These are phyloP conservation scores for Crepidodera aurea DNA, from an alignment of 2,888 invertebrate genomes.

Conservation along the genomic window DNA sequence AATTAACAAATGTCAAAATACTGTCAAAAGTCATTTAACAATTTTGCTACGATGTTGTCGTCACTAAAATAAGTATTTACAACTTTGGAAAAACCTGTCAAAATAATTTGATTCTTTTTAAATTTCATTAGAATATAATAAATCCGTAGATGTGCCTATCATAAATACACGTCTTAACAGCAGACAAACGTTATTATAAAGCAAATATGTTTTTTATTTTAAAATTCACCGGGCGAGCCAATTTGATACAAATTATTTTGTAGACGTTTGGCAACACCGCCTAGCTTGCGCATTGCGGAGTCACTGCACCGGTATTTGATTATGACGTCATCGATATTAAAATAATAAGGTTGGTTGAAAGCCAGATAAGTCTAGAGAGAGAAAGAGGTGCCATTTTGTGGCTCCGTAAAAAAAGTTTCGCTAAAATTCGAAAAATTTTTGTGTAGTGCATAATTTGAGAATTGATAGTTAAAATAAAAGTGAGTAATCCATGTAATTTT, in stretches of 20 bases:
- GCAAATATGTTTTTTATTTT: too few relatives aligned
- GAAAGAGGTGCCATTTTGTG: slow-evolving; percentile 30
- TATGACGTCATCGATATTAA: slow-evolving; percentile 31
- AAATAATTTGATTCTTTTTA: too few relatives aligned
- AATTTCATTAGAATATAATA: too few relatives aligned
- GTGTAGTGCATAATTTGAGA: background rate
- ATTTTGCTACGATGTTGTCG: background rate
- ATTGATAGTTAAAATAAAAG: slow-evolving; percentile 10
- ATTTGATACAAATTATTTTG: too few relatives aligned
- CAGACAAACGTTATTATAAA: too few relatives aligned
- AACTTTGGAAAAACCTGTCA: too few relatives aligned
- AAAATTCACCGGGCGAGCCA: too few relatives aligned
- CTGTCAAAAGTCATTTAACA: too few relatives aligned
- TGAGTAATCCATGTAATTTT: background rate
- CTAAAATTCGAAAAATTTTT: background rate
- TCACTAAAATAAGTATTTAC: background rate
- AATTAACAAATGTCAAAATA: background rate
- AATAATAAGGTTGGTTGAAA: slow-evolving; percentile 20
- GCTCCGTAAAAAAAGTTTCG: background rate
- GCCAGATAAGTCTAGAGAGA: too few relatives aligned
- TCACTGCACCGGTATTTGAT: slow-evolving; percentile 17
- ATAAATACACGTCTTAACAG: too few relatives aligned
- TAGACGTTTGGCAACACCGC: background rate
- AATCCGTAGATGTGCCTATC: too few relatives aligned
- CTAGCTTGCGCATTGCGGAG: slow-evolving; percentile 13